These are phyloP conservation scores for Chaunax sp. DNA, from an alignment of 2,797 vertebrate genomes.

Conservation along the genomic window DNA sequence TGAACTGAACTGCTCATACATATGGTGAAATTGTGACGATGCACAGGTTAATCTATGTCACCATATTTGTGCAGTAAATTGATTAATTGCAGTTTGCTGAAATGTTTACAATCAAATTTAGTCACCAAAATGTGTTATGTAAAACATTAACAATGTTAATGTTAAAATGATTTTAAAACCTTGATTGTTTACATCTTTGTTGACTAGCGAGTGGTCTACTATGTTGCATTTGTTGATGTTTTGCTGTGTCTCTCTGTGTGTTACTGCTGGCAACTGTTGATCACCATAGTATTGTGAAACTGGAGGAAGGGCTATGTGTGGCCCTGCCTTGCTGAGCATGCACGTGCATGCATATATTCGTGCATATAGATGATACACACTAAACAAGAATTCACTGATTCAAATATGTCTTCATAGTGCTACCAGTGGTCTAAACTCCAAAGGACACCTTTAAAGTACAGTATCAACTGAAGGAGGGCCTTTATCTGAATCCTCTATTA, in stretches of 20 bases:
- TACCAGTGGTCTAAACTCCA: neutral
- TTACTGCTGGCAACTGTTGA: neutral
- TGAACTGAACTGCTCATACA: slow-evolving; percentile 3
- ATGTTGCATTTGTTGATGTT: neutral
- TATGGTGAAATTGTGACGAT: neutral
- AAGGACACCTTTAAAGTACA: neutral
- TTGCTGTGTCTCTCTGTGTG: neutral
- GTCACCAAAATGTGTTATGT: neutral
- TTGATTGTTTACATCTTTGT: neutral
- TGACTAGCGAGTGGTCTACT: neutral
- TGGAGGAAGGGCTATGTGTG: no score
- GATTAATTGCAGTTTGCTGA: neutral
- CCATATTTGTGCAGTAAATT: slow-evolving; percentile 3
- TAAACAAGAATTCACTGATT: neutral
- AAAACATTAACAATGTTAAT: neutral
- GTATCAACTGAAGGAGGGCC: neutral
- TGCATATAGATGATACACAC: neutral
- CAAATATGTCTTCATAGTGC: neutral
- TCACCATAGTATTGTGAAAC: neutral
- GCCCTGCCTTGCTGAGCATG: neutral
- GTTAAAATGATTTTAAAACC: neutral
- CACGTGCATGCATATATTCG: neutral
- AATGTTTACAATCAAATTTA: no score
- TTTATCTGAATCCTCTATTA: slow-evolving; percentile 5
- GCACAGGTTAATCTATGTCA: neutral